A percentile compares a stretch with the other conserved stretches of the same genome.
Evolutionary conservation across 2,888 invertebrate genomes (phyloP).

Genomic region (Drosophila melanosoma): DNA sequence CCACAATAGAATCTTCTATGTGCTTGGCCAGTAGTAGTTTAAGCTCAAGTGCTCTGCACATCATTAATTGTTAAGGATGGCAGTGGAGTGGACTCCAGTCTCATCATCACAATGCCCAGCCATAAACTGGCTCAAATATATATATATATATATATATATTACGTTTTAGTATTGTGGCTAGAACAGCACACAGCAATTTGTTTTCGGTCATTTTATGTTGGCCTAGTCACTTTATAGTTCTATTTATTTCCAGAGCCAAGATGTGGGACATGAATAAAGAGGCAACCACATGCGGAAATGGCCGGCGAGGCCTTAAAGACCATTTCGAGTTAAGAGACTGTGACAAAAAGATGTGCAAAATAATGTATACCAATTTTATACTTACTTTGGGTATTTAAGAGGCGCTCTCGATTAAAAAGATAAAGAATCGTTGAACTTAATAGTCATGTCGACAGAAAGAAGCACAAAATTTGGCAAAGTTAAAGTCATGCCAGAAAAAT

Average conservation of each 20-base stretch:
- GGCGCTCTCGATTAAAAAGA: constrained; percentile 1
- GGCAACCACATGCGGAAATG: constrained; percentile 18
- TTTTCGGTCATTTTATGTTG: constrained; percentile 39
- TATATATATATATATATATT: constrained; percentile 28
- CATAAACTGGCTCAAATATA: constrained; percentile 46
- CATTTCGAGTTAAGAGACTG: constrained; percentile 13
- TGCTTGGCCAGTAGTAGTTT: constrained; percentile 10
- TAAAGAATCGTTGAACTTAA: constrained; percentile 1
- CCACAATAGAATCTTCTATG: constrained; percentile 33
- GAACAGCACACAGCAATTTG: constrained; percentile 34
- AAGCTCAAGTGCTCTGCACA: constrained; percentile 37
- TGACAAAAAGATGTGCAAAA: constrained; percentile 26
- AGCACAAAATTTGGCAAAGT: not conserved
- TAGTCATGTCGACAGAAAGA: not conserved
- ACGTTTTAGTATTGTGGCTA: constrained; percentile 56
- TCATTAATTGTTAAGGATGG: constrained; percentile 31
- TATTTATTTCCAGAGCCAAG: constrained; percentile 45
- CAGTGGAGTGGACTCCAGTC: not conserved
- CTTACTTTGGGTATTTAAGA: not conserved
- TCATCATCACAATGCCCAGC: constrained; percentile 26
- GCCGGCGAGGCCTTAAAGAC: constrained; percentile 32
- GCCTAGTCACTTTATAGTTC: constrained; percentile 59
- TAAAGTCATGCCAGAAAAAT: not conserved
- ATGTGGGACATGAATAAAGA: constrained; percentile 25
- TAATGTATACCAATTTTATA: not conserved